Conservation (phyloP, 2,888 invertebrate species). For the Drosophila mayaguana region DNA sequence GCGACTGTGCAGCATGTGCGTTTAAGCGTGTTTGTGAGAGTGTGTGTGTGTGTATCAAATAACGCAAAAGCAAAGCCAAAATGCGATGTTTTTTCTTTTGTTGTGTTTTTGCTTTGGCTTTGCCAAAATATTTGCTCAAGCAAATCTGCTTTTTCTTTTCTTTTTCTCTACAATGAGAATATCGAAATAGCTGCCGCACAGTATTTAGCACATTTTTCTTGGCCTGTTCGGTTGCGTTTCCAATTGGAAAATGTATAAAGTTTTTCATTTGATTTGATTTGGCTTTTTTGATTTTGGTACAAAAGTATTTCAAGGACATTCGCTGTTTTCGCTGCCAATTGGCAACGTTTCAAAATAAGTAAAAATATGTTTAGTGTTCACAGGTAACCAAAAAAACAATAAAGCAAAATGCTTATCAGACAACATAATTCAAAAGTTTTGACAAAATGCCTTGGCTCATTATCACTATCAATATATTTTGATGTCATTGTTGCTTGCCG, state of each 20-base stretch:
- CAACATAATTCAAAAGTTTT: constrained; percentile 52
- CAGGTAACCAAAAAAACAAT: constrained; percentile 56
- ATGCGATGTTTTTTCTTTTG: constrained; percentile 35
- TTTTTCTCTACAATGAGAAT: constrained; percentile 33
- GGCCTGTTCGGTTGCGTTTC: constrained; percentile 53
- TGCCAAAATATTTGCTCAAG: constrained; percentile 63
- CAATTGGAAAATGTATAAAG: constrained; percentile 53
- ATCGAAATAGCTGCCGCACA: constrained; percentile 38
- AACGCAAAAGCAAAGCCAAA: constrained; percentile 60
- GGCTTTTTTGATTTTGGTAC: constrained; percentile 29
- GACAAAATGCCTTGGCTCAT: constrained; percentile 34
- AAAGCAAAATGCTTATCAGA: constrained; percentile 55
- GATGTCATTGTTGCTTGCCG: constrained; percentile 26
- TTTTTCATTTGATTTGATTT: constrained; percentile 52
- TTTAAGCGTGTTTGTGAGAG: constrained; percentile 8
- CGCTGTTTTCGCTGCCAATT: constrained; percentile 44
- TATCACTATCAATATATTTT: constrained; percentile 24
- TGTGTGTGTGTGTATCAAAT: constrained; percentile 63
- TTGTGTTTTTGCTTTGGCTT: constrained; percentile 33
- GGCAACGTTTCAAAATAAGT: constrained; percentile 63
- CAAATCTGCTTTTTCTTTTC: constrained; percentile 38
- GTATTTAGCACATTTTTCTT: constrained; percentile 58
- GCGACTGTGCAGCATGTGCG: constrained; percentile 6
- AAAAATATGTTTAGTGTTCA: constrained; percentile 26
- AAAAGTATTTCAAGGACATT: constrained; percentile 75